Conservation (phyloP, 2,113 vertebrate species). For the Actenoides lindsayi region DNA sequence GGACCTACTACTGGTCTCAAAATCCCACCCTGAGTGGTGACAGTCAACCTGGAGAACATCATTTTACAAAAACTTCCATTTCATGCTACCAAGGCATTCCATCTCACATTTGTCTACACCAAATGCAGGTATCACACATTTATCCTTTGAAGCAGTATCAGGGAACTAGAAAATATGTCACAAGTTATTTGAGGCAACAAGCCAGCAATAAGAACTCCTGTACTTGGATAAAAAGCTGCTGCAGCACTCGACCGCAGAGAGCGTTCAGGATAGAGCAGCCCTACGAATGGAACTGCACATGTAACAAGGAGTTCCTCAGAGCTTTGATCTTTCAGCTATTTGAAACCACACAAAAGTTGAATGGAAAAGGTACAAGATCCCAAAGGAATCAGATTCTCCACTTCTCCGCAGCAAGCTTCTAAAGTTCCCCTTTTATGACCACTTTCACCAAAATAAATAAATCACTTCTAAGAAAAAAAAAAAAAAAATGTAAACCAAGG, state of each 20-base stretch:
- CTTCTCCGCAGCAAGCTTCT: not conserved
- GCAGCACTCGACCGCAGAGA: not conserved
- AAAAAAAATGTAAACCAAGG: slow-evolving; percentile 50
- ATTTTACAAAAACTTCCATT: not conserved
- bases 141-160: not conserved
- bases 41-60: not conserved
- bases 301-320: not conserved
- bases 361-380: slow-evolving; percentile 46
- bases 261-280: not conserved
- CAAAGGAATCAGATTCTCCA: slow-evolving; percentile 35
- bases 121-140: not conserved
- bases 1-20: not conserved
- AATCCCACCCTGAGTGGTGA: not conserved
- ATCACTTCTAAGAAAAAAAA: slow-evolving; percentile 1
- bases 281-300: not conserved
- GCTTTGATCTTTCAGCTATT: slow-evolving; percentile 57
- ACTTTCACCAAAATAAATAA: slow-evolving; percentile 59
- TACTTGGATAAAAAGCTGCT: not conserved
- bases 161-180: not conserved
- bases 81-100: not conserved
- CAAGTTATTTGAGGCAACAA: not conserved
- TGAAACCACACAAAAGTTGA: slow-evolving; percentile 49
- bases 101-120: not conserved
- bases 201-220: not conserved
- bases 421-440: slow-evolving; percentile 24